phyloP scores from a whole-genome alignment of 2,113 vertebrate genomes.

The Actinemys pallida region DNA sequence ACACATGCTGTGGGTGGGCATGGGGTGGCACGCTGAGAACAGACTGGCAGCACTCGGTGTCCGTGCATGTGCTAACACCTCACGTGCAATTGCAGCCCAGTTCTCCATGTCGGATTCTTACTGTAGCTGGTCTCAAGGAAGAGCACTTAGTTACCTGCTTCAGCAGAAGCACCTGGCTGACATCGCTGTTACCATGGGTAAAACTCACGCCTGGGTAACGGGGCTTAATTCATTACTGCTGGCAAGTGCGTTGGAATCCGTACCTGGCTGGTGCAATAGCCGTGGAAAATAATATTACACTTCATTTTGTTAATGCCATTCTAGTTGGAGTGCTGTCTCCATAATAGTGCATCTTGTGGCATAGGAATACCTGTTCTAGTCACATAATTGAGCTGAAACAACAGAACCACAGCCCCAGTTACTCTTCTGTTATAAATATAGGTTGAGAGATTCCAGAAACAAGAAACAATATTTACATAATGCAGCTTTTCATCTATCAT shows the following conservation, averaged over 20 bases:
- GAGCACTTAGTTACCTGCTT: background rate
- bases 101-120: background rate
- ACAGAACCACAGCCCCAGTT: background rate
- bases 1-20: background rate
- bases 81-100: background rate
- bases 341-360: background rate
- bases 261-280: background rate
- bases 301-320: background rate
- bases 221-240: background rate
- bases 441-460: background rate
- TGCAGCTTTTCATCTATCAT: background rate
- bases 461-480: background rate
- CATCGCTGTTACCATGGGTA: background rate
- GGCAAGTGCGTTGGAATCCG: background rate
- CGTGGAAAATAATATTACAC: background rate
- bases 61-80: background rate
- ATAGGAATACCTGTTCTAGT: background rate
- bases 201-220: background rate
- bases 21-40: background rate
- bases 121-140: background rate
- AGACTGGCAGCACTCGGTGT: background rate
- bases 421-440: background rate
- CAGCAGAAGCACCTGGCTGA: background rate
- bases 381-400: background rate
- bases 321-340: background rate